Percentiles rank a stretch among this genome's conserved stretches.
These are phyloP conservation scores for Danio choprae DNA, from an alignment of 2,797 vertebrate genomes.

Conservation along the genomic window DNA sequence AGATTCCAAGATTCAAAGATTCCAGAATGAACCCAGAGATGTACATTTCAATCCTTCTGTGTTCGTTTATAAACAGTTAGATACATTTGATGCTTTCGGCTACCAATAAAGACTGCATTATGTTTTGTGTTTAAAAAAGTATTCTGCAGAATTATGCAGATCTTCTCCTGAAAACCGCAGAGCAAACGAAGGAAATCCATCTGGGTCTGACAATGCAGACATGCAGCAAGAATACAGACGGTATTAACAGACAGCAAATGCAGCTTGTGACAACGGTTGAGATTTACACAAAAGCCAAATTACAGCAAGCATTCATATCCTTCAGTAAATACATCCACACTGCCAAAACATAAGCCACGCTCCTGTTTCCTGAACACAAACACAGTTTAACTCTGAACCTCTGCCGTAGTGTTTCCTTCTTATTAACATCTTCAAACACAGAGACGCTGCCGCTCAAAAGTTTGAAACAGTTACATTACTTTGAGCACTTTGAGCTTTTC, in stretches of 20 bases:
- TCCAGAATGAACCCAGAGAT: background rate
- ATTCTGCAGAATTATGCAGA: background rate
- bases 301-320: constrained; percentile 49
- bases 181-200: constrained; percentile 17
- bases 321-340: constrained; percentile 39
- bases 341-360: constrained; percentile 27
- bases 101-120: background rate
- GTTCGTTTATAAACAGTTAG: background rate
- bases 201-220: background rate
- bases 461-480: no score
- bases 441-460: no score
- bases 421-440: constrained; percentile 18
- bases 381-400: constrained; percentile 15
- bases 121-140: background rate
- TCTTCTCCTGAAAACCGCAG: background rate
- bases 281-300: constrained; percentile 56
- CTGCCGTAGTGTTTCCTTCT: background rate
- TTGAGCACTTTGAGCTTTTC: no score
- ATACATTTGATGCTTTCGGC: background rate
- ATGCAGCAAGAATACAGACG: background rate
- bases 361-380: constrained; percentile 1
- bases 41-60: background rate
- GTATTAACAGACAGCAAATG: constrained; percentile 20
- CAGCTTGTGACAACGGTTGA: constrained; percentile 35
- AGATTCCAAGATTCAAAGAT: no score